Percentiles rank a stretch among this genome's conserved stretches.
These are phyloP conservation scores for Tokudaia muenninki DNA, from an alignment of 2,797 vertebrate genomes.

Conservation along the genomic window DNA sequence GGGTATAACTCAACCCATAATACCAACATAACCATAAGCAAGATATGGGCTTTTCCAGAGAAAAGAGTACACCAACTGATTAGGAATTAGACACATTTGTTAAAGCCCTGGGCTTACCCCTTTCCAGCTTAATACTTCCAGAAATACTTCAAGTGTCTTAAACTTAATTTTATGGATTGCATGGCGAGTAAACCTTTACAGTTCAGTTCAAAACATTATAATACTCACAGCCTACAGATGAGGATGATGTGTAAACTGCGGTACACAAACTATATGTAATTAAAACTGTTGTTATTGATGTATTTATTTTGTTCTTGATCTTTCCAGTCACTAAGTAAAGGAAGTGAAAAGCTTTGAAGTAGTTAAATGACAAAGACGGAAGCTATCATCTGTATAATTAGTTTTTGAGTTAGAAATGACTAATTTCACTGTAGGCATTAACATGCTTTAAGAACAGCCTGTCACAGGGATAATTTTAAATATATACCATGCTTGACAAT, in stretches of 20 bases:
- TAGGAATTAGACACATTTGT: slow-evolving; percentile 2
- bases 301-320: slow-evolving; percentile 28
- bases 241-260: neutral
- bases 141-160: neutral
- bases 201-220: slow-evolving; percentile 36
- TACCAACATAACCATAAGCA: neutral
- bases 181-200: neutral
- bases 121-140: neutral
- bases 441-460: slow-evolving; percentile 51
- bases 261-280: neutral
- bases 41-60: neutral
- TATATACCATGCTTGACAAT: slow-evolving; percentile 17
- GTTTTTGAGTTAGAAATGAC: slow-evolving; percentile 51
- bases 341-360: slow-evolving; percentile 19
- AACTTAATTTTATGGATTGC: slow-evolving; percentile 37
- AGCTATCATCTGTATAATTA: slow-evolving; percentile 28
- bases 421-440: slow-evolving; percentile 57
- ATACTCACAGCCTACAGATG: slow-evolving; percentile 21
- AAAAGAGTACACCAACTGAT: neutral
- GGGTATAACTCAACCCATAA: neutral
- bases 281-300: slow-evolving; percentile 27
- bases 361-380: slow-evolving; percentile 7
- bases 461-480: slow-evolving; percentile 64
- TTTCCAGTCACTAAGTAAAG: slow-evolving; percentile 33
- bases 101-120: neutral